Evolutionary conservation across 1,140 invertebrate species (phyloP), one percentile per base, ranked within the genome.

Genomic region (Spodoptera litura): DNA sequence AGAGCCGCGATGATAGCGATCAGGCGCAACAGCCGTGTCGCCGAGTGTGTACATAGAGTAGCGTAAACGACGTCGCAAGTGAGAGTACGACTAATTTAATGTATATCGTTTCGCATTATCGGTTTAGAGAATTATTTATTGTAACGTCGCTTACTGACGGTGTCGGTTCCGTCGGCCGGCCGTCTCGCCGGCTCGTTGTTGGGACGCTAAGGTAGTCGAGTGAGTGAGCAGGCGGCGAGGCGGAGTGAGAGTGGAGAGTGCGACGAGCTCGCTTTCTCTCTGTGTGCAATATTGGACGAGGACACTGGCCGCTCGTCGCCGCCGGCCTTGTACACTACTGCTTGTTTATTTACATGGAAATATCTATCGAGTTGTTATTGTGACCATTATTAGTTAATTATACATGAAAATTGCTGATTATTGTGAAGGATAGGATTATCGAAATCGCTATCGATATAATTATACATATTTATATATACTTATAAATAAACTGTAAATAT

Each of bases 401-500:
- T 93, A 93, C 91, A 92, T 92, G 86, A 91, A 90, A 64, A 94
- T 89, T 83, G 90, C 90, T 90, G 91, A 92, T 90, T 91, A 92
- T 64, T 85, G 90, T 92, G 90, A 91, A 89, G 83, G 90, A 93
- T 93, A 92, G 86, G 92, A 87, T 92, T 90, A 90, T 89, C 86
- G 85, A 85, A 91, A 92, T 92, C 89, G 83, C 91, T 93, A 91
- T 93, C 89, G 84, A 92, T 92, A 94, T 92, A 91, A 91, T 91
- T 94, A 94, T 93, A 94, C 89, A 94, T 94, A 93, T 94, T 93
- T 94, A 94, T 94, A 94, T 93, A 94, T 92, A 94, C 91, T 88
- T 94, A 94, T 94, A 94, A 94, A 94, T 94, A 94, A 92, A 93
- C 85, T 94, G 93, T 94, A 94, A 93, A 94, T 94, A 94, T 88